Evolutionary conservation across 2,113 vertebrate species (phyloP).

Genomic region (Stercorarius parasiticus): DNA sequence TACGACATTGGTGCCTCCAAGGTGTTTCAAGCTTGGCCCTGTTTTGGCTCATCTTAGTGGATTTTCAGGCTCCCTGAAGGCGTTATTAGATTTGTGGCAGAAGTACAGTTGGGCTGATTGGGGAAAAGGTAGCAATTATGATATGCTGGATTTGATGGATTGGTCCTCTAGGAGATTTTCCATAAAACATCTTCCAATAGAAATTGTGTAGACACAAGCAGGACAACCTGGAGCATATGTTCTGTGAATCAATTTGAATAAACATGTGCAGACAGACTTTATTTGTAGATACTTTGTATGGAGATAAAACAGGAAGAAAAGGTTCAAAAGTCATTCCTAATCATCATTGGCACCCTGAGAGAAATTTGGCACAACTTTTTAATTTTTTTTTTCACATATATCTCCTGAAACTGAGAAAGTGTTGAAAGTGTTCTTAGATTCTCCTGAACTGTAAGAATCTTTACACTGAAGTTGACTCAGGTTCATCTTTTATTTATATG

Average conservation of each 20-base stretch:
- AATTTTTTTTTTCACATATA: neutral
- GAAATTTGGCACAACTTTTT: neutral
- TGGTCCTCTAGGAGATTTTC: neutral
- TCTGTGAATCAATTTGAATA: neutral
- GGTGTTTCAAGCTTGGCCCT: neutral
- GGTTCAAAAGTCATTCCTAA: neutral
- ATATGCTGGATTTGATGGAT: neutral
- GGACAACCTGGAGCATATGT: neutral
- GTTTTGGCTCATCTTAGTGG: neutral
- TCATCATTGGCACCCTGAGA: neutral
- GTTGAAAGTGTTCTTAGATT: neutral
- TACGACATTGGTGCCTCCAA: fast-evolving
- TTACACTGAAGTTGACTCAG: neutral
- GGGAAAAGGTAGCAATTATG: neutral
- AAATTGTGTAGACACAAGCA: neutral
- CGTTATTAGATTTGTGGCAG: neutral
- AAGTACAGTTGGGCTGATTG: neutral
- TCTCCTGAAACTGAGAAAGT: neutral
- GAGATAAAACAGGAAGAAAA: neutral
- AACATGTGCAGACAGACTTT: neutral
- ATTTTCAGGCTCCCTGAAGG: neutral
- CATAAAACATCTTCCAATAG: neutral
- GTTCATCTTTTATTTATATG: conserved; percentile 16
- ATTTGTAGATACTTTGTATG: neutral
- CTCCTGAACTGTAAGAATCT: neutral